These are phyloP conservation scores for Tethea ocularis DNA, from an alignment of 2,888 invertebrate genomes.

Conservation along the genomic window DNA sequence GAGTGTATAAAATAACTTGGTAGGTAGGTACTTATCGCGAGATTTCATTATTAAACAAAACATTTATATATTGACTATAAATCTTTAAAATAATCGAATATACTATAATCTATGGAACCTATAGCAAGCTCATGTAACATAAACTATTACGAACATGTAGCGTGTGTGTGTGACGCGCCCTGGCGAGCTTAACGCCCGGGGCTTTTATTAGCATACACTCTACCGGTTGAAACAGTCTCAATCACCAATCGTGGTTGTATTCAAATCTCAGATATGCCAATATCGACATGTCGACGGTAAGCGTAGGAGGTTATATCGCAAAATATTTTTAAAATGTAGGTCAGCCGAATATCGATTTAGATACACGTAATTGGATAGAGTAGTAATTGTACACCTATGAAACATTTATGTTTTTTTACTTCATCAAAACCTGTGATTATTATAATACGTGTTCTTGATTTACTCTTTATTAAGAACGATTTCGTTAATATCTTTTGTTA, in stretches of 20 bases:
- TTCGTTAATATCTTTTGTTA: slow-evolving; percentile 55
- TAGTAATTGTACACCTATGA: slow-evolving; percentile 70
- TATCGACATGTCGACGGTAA: slow-evolving; percentile 62
- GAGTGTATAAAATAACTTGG: neutral
- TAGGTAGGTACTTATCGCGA: too few species aligned
- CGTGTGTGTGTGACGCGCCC: slow-evolving; percentile 37
- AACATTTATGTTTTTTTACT: slow-evolving; percentile 62
- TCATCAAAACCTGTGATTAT: slow-evolving; percentile 64
- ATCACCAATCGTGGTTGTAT: slow-evolving; percentile 35
- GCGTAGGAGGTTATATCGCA: slow-evolving; percentile 69
- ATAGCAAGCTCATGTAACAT: neutral
- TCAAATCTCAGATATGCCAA: slow-evolving; percentile 59
- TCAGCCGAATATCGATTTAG: slow-evolving; percentile 63
- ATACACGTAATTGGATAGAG: slow-evolving; percentile 63
- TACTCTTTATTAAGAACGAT: slow-evolving; percentile 70
- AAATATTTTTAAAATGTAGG: slow-evolving; percentile 65
- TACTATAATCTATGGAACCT: neutral
- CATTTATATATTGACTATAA: neutral
- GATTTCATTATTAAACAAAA: too few species aligned
- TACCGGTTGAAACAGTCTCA: slow-evolving; percentile 26
- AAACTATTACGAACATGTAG: slow-evolving; percentile 16
- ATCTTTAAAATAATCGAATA: neutral
- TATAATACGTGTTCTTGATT: slow-evolving; percentile 59
- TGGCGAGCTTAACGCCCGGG: slow-evolving; percentile 44
- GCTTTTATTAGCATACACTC: slow-evolving; percentile 58